Evolutionary conservation across 2,888 invertebrate genomes (phyloP).

Genomic region (Cyrtodaria siliqua): DNA sequence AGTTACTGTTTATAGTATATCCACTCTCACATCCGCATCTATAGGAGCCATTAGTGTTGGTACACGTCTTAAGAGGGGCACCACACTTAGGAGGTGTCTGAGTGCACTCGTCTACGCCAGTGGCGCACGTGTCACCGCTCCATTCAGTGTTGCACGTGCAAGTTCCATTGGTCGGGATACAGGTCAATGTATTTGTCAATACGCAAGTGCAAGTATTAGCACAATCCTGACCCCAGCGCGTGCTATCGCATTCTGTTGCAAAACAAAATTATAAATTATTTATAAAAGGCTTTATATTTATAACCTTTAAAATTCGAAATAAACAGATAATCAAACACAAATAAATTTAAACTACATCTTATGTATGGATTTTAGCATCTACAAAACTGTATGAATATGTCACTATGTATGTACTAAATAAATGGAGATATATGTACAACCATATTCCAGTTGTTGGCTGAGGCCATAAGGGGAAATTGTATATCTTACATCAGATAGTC

Average conservation of each 20-base stretch:
- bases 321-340: no score
- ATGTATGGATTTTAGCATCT: no score
- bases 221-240: slow-evolving; percentile 23
- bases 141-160: slow-evolving; percentile 58
- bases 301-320: no score
- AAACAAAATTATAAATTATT: no score
- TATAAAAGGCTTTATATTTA: no score
- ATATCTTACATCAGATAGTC: no score
- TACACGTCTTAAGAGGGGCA: slow-evolving; percentile 42
- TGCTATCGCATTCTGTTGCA: slow-evolving; percentile 15
- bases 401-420: no score
- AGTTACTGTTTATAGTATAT: slow-evolving; percentile 32
- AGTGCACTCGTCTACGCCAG: slow-evolving; percentile 56
- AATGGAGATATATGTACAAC: no score
- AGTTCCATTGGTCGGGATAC: slow-evolving; percentile 47
- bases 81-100: slow-evolving; percentile 27
- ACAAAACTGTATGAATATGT: no score
- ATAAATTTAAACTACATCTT: no score
- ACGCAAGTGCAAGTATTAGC: slow-evolving; percentile 43
- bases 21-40: slow-evolving; percentile 52
- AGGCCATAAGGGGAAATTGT: no score
- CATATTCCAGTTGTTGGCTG: no score
- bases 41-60: slow-evolving; percentile 48
- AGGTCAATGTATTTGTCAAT: slow-evolving; percentile 36
- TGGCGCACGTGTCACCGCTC: slow-evolving; percentile 44